Evolutionary conservation across 2,888 invertebrate species (phyloP), one percentile per base, ranked within the genome.

Genomic region (Apamea crenata): DNA sequence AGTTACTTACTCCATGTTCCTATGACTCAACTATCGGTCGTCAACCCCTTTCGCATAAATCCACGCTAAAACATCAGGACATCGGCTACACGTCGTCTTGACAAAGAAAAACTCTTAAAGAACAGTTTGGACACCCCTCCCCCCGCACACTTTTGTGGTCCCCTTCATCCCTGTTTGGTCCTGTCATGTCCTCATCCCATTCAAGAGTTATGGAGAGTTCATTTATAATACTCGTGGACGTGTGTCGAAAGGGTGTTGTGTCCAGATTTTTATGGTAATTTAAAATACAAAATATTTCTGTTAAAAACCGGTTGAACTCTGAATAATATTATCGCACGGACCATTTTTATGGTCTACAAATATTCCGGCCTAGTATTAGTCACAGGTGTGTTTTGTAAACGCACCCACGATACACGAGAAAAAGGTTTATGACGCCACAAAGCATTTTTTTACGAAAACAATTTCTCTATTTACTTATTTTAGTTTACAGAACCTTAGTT

Each of bases 61-160:
- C 69, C 25, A 56, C 81, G 75, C 79, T 84, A 87, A 84, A 88
- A 90, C 86, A 82, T 88, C 83, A 77, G 79, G 83, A 84, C 81
- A 88, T 78, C 77, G 85, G 84, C 77, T 81, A 82, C 87, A 90
- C 88, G 90, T 89, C 80, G 82, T 67, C 83, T 78, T 83, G 80
- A 92, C 90, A 90, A 89, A 91, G 91, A 87, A 92, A 90, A 87
- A 91, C 91, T 91, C 89, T 91, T 89, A 90, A 90, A 91, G 83
- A 81, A 84, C 86, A 83, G 85, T 89, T 89, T 80, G 78, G 83
- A 71, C 63, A 47, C 68, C 78, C 73, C 21, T 10, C 63, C 61
- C 59, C 63, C 65, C 36, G 25, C 68, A 61, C 75, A 5, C 61
- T 65, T n/a, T 25, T 65, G 44, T 53, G 32, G 8, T 71, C n/a